phyloP scores from a whole-genome alignment of 2,888 invertebrate genomes.

The Cosmia trapezina region DNA sequence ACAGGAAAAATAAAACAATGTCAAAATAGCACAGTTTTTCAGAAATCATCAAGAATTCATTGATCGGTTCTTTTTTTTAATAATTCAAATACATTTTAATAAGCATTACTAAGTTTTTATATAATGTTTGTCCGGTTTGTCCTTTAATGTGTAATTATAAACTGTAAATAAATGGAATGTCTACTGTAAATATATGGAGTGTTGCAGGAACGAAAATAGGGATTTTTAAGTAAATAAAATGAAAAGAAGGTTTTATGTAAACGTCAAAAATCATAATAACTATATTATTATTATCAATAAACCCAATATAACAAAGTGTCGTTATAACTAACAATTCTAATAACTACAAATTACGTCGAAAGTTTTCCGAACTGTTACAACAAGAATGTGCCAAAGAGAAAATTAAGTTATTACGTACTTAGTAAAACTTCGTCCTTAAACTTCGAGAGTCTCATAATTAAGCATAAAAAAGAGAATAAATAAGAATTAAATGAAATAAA shows the following conservation, averaged over 20 bases:
- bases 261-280: not conserved
- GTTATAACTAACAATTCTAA: conserved; percentile 5
- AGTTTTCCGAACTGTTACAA: conserved; percentile 38
- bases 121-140: too few species aligned
- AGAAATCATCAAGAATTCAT: too few species aligned
- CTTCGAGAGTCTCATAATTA: conserved; percentile 49
- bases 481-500: conserved; percentile 40
- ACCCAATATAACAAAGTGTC: conserved; percentile 2
- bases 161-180: not conserved
- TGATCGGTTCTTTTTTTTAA: too few species aligned
- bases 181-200: not conserved
- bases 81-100: not conserved
- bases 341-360: conserved; percentile 26
- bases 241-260: too few species aligned
- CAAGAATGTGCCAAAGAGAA: conserved; percentile 43
- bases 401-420: conserved; percentile 50
- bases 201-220: not conserved
- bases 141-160: too few species aligned
- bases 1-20: too few species aligned
- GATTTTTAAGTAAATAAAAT: not conserved
- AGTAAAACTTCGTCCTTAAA: conserved; percentile 29
- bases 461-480: conserved; percentile 44
- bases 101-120: too few species aligned
- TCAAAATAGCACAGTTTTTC: too few species aligned
- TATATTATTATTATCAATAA: not conserved